Evolutionary conservation across 2,888 invertebrate species (phyloP).

Genomic region (Ischnura elegans): DNA sequence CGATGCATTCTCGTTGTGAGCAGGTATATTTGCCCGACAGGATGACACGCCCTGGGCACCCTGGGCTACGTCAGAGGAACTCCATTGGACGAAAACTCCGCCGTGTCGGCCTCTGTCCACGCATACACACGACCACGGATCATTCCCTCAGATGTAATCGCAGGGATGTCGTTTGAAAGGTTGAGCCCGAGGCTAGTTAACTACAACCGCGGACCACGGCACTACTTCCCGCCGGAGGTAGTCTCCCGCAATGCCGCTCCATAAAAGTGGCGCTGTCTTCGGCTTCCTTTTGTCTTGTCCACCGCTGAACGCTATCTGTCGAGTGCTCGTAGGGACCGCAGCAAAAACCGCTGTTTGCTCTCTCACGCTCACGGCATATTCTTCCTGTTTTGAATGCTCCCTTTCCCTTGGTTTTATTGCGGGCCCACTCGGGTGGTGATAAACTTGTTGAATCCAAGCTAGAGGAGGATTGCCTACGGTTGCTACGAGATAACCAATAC

Average conservation of each 20-base stretch:
- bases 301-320: not conserved
- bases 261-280: not conserved
- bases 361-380: not conserved
- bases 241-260: not conserved
- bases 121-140: not conserved
- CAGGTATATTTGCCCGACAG: not conserved
- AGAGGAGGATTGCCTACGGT: not conserved
- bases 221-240: not conserved
- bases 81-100: not conserved
- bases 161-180: not conserved
- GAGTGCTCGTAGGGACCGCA: not conserved
- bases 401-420: not conserved
- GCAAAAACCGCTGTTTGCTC: not conserved
- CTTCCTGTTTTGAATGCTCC: not conserved
- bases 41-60: not conserved
- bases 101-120: not conserved
- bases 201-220: not conserved
- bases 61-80: not conserved
- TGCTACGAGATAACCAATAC: not conserved
- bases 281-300: not conserved
- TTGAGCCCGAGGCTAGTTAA: not conserved
- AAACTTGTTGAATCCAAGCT: not conserved
- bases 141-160: not conserved
- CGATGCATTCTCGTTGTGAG: too few species aligned
- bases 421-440: not conserved